phyloP scores from a whole-genome alignment of 2,797 vertebrate species.

The Echeneis naucrates region DNA sequence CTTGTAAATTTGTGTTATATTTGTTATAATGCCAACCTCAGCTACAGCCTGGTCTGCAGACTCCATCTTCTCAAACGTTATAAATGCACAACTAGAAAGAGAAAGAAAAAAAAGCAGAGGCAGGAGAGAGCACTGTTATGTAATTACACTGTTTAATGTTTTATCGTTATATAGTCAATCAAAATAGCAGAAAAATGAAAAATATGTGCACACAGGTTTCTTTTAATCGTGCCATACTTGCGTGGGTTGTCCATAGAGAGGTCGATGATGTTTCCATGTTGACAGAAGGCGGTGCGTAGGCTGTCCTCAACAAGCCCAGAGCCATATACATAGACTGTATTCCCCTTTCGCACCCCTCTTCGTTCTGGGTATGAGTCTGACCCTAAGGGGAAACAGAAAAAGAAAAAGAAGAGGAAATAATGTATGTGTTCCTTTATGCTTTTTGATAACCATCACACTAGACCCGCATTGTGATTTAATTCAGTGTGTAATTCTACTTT shows the following conservation, averaged over 20 bases:
- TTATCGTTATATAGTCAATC: not conserved
- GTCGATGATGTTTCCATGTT: slow-evolving; percentile 93
- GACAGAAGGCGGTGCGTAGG: slow-evolving; percentile 88
- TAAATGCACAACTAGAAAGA: slow-evolving; percentile 90
- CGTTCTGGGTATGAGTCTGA: slow-evolving; percentile 92
- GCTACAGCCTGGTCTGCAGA: slow-evolving; percentile 93
- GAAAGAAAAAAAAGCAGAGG: not conserved
- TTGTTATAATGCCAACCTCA: slow-evolving; percentile 84
- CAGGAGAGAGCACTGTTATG: not conserved
- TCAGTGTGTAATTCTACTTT: not conserved
- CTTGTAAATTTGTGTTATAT: not conserved
- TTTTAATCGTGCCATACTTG: slow-evolving; percentile 82
- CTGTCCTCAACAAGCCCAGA: slow-evolving; percentile 89
- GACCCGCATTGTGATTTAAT: not conserved
- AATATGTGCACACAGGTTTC: not conserved
- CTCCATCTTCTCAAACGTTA: slow-evolving; percentile 96
- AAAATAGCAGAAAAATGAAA: not conserved
- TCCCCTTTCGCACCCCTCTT: slow-evolving; percentile 90
- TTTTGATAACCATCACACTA: not conserved
- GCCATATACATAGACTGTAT: slow-evolving; percentile 93
- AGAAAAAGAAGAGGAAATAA: not conserved
- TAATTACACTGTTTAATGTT: not conserved
- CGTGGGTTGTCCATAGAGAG: slow-evolving; percentile 92
- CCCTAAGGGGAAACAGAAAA: slow-evolving; percentile 72
- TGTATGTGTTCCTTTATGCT: not conserved